Conservation (phyloP, 2,113 vertebrate genomes). For the Dolichotis patagonum region DNA sequence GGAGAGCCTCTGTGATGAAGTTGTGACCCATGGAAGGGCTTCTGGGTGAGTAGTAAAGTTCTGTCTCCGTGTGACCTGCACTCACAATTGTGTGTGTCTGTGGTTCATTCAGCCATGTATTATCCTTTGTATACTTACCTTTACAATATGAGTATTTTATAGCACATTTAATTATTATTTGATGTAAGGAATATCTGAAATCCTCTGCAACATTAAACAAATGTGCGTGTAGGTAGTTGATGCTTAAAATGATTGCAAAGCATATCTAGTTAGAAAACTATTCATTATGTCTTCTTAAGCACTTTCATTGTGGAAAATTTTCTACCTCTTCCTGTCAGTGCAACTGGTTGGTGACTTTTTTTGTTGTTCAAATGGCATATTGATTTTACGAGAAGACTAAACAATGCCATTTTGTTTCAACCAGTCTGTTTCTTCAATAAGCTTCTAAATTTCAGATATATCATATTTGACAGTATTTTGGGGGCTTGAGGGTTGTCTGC, state of each 20-base stretch:
- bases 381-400: conserved; percentile 69
- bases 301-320: not conserved
- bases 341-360: not conserved
- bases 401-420: conserved; percentile 35
- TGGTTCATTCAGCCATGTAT: not conserved
- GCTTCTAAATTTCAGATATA: conserved; percentile 54
- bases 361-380: not conserved
- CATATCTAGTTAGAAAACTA: not conserved
- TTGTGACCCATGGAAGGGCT: not conserved
- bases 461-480: not conserved
- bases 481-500: not conserved
- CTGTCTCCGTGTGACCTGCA: not conserved
- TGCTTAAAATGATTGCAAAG: not conserved
- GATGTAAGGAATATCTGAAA: not conserved
- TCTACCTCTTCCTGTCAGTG: conserved; percentile 57
- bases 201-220: not conserved
- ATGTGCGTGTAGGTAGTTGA: not conserved
- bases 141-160: not conserved
- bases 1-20: rapidly evolving
- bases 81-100: not conserved
- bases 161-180: not conserved
- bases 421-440: not conserved
- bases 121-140: not conserved
- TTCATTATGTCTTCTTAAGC: not conserved
- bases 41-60: not conserved